Evolutionary conservation across 2,888 invertebrate genomes (phyloP).

Genomic region (Pseudococcus longispinus): DNA sequence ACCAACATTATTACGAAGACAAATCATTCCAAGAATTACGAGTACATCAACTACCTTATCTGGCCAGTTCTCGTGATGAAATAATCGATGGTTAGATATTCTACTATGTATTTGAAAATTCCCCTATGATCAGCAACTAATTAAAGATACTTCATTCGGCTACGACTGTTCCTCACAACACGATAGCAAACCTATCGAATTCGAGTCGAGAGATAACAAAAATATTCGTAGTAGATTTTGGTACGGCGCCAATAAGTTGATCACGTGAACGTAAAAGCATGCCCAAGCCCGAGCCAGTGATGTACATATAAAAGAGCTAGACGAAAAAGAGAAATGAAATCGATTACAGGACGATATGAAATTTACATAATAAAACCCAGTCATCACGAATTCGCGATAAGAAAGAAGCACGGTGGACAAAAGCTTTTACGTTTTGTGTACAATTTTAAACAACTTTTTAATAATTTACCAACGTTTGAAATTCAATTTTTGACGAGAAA

Average conservation of each 20-base stretch:
- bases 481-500: background rate
- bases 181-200: too few species aligned
- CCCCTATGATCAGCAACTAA: too few species aligned
- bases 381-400: background rate
- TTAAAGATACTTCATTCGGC: too few species aligned
- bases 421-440: background rate
- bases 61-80: too few species aligned
- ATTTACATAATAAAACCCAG: slow-evolving; percentile 32
- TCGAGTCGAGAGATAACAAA: too few species aligned
- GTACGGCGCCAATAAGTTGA: background rate
- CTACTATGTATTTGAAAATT: too few species aligned
- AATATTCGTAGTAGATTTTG: too few species aligned
- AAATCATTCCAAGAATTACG: too few species aligned
- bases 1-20: too few species aligned
- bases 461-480: slow-evolving; percentile 15
- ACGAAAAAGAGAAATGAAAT: slow-evolving; percentile 2
- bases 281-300: background rate
- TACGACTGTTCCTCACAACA: too few species aligned
- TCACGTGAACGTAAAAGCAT: background rate
- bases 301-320: background rate
- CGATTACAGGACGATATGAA: slow-evolving; percentile 10
- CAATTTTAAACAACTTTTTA: slow-evolving; percentile 8
- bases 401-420: background rate
- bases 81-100: too few species aligned
- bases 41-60: too few species aligned